Percentiles rank a stretch among this genome's conserved stretches.
Evolutionary conservation across 2,113 vertebrate species (phyloP).

Genomic region (Narcine bancroftii): DNA sequence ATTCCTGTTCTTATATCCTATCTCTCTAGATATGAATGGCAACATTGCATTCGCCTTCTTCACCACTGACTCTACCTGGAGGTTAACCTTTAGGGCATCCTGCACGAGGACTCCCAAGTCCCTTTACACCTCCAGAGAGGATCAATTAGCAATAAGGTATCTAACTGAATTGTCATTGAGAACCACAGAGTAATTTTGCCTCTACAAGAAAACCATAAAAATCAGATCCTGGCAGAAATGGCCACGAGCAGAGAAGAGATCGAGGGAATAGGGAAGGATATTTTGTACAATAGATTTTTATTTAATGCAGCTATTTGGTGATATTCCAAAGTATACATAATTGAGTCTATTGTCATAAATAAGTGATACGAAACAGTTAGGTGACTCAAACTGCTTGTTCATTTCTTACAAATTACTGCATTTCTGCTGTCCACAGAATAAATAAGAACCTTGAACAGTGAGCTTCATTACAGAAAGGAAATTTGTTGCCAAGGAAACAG

Average conservation of each 20-base stretch:
- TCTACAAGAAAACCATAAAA: background rate
- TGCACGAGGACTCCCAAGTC: no score
- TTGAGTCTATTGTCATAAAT: background rate
- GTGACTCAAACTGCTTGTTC: conserved; percentile 18
- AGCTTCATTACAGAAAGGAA: background rate
- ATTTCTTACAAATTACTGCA: conserved; percentile 16
- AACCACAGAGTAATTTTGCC: background rate
- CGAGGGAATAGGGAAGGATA: background rate
- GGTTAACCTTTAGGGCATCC: no score
- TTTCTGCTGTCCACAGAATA: background rate
- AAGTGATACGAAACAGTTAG: background rate
- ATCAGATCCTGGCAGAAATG: background rate
- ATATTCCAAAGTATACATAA: background rate
- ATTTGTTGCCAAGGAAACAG: background rate
- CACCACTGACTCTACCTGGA: no score
- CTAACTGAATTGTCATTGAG: background rate
- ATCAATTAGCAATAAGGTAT: background rate
- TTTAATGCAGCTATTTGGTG: background rate
- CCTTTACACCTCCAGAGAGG: no score
- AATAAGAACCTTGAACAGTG: background rate
- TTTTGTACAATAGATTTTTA: background rate
- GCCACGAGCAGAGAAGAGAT: background rate
- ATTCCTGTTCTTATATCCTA: no score
- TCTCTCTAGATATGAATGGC: no score
- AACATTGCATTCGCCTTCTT: no score